A percentile compares a stretch with the other conserved stretches of the same genome.
phyloP scores from a whole-genome alignment of 2,888 invertebrate species.

The Griposia aprilina region DNA sequence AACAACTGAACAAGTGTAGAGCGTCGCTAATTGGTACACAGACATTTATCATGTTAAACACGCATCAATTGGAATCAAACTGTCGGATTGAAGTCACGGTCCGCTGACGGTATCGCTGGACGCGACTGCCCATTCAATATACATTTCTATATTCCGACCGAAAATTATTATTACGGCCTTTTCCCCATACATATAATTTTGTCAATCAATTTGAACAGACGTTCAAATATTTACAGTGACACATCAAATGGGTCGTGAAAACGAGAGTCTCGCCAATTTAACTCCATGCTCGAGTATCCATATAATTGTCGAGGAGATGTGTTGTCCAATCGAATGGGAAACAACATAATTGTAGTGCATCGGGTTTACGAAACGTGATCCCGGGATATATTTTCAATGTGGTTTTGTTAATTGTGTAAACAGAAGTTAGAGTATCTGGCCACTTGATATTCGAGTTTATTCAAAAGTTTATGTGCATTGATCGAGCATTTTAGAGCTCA shows the following conservation, averaged over 20 bases:
- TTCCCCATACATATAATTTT: background rate
- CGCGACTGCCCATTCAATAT: constrained; percentile 60
- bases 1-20: constrained; percentile 49
- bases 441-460: background rate
- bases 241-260: constrained; percentile 5
- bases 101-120: constrained; percentile 28
- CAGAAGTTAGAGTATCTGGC: background rate
- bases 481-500: background rate
- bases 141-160: constrained; percentile 35
- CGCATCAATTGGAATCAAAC: constrained; percentile 71
- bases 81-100: constrained; percentile 57
- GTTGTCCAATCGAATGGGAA: background rate
- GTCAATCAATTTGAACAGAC: constrained; percentile 17
- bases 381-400: background rate
- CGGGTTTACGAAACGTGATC: background rate
- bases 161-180: constrained; percentile 7
- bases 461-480: background rate
- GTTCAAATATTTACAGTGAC: constrained; percentile 31
- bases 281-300: background rate
- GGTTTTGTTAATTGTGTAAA: background rate
- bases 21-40: constrained; percentile 55
- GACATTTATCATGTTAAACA: constrained; percentile 69
- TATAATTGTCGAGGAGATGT: background rate
- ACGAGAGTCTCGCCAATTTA: background rate
- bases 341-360: background rate